Evolutionary conservation across 2,888 invertebrate species (phyloP).

Genomic region (Sussaba pulchella): DNA sequence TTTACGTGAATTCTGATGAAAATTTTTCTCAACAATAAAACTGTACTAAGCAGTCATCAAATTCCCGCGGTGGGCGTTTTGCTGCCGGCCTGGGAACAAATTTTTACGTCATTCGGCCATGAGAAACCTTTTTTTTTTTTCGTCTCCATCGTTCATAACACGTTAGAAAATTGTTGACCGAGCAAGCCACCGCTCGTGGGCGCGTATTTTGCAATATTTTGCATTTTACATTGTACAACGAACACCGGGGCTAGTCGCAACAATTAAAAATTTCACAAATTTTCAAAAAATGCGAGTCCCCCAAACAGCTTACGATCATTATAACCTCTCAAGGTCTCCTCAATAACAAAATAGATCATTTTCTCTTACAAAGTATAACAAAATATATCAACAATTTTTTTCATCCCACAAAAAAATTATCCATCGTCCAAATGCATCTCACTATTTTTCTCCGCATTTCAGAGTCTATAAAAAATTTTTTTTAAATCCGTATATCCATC

Average conservation of each 20-base stretch:
- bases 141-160: conserved; percentile 4
- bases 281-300: too few relatives aligned
- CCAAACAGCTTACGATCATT: too few relatives aligned
- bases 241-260: background rate
- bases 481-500: too few relatives aligned
- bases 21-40: background rate
- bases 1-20: conserved; percentile 4
- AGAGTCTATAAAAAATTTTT: too few relatives aligned
- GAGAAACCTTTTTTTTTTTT: conserved; percentile 9
- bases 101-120: conserved; percentile 6
- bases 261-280: background rate
- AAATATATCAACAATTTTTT: too few relatives aligned
- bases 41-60: background rate
- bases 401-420: too few relatives aligned
- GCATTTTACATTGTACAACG: background rate
- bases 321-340: too few relatives aligned
- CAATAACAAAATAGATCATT: too few relatives aligned
- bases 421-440: too few relatives aligned
- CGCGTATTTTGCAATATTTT: background rate
- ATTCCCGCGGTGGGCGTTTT: conserved; percentile 19
- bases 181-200: background rate
- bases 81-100: background rate
- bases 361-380: too few relatives aligned
- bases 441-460: too few relatives aligned
- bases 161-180: conserved; percentile 5